Evolutionary conservation across 2,797 vertebrate genomes (phyloP), one percentile per base, ranked within the genome.

Genomic region (Ptychobarbus kaznakovi): DNA sequence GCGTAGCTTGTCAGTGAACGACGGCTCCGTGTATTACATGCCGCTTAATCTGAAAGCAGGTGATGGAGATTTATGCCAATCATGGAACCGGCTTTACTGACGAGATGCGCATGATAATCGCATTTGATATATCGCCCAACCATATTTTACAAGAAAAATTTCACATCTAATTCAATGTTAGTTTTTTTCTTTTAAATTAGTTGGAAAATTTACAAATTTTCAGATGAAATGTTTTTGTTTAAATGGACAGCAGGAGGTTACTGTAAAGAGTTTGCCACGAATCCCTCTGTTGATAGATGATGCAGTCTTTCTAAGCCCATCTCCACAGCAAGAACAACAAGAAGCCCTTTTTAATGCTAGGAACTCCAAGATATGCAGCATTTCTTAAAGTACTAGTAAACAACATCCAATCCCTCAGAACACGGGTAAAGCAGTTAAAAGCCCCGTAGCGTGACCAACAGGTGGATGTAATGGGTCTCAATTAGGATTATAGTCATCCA

Each of bases 401-500:
- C 35, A 79, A 51, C n/a, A 35, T 80, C 46, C 61, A 32, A 32
- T 63, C 25, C 56, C 18, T 46, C 53, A 46, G 66, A 58, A 58
- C 58, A 70, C 51, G 49, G 51, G 35, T 28, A 61, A 44, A 56
- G 53, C 25, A 12, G 12, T 61, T 11, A 22, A 49, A 74, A 82
- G 28, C 38, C 51, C 20, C 20, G 28, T 66, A 75, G 51, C 25
- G 5, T 32, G 83, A 79, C 58, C 13, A 83, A 87, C 80, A 76
- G 61, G 87, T 85, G 86, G 78, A 86, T 74, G 72, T 53, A 89
- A 78, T 87, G 53, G 11, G 22, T 76, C 81, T 87, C 25, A 38
- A 53, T 81, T 80, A 82, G 82, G 86, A 90, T 90, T 87, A 66
- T 58, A 74, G 46, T 91, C 80, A 88, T 91, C 88, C 86, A 65